phyloP scores from a whole-genome alignment of 2,888 invertebrate species.

The Prosapia bicincta region DNA sequence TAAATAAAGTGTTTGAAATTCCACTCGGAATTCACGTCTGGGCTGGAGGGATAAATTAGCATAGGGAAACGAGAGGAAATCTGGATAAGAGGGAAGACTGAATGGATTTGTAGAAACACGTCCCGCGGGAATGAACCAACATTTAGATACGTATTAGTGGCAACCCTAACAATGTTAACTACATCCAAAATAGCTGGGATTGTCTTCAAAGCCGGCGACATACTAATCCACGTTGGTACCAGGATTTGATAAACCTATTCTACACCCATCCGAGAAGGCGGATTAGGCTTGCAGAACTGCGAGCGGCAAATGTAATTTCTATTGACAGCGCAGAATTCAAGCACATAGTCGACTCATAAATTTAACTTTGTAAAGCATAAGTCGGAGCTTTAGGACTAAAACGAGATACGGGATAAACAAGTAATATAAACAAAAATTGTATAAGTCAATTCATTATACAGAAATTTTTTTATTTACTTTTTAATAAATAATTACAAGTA shows the following conservation, averaged over 20 bases:
- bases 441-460: too few species aligned
- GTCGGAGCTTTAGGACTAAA: too few species aligned
- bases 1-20: not conserved
- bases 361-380: too few species aligned
- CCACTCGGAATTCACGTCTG: not conserved
- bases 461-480: too few species aligned
- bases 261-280: too few species aligned
- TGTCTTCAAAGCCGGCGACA: not conserved
- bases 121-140: not conserved
- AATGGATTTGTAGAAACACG: not conserved
- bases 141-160: conserved; percentile 2
- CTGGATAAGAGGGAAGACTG: not conserved
- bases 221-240: not conserved
- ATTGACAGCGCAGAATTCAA: too few species aligned
- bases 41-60: not conserved
- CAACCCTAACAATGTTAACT: not conserved
- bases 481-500: too few species aligned
- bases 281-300: too few species aligned
- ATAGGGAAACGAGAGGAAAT: not conserved
- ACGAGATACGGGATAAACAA: too few species aligned
- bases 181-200: not conserved
- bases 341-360: too few species aligned
- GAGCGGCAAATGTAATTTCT: too few species aligned
- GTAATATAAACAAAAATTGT: too few species aligned
- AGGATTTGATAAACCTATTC: not conserved